Percentiles rank a stretch among this genome's conserved stretches.
These are phyloP conservation scores for Tetragonisca angustula DNA, from an alignment of 2,888 invertebrate genomes.

Conservation along the genomic window DNA sequence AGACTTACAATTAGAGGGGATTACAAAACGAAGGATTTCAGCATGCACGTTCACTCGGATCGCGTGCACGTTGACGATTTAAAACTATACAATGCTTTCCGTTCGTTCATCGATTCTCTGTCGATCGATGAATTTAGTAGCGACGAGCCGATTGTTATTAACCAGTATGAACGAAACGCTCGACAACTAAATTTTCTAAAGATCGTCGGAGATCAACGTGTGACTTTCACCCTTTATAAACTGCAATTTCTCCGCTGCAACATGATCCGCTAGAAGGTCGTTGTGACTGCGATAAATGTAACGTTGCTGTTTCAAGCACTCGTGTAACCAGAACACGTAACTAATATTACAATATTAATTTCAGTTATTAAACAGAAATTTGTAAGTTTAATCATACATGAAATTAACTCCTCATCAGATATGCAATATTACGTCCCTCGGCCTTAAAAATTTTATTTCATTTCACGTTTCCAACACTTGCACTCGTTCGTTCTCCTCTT, in stretches of 20 bases:
- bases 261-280: background rate
- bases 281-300: background rate
- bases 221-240: too few species aligned
- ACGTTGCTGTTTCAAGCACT: background rate
- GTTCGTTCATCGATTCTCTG: too few species aligned
- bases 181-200: too few species aligned
- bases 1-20: slow-evolving; percentile 26
- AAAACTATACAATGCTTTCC: background rate
- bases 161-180: too few species aligned
- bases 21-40: background rate
- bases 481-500: too few species aligned
- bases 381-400: background rate
- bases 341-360: background rate
- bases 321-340: background rate
- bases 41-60: slow-evolving; percentile 2
- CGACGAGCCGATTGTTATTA: too few species aligned
- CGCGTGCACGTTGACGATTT: slow-evolving; percentile 1
- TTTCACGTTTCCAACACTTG: too few species aligned
- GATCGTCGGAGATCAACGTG: too few species aligned
- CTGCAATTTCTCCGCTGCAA: background rate
- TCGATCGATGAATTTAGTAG: too few species aligned
- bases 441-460: too few species aligned
- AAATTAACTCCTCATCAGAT: background rate
- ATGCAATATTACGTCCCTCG: too few species aligned
- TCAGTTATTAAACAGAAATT: background rate